Evolutionary conservation across 2,113 vertebrate species (phyloP).

Genomic region (Epinephelus fuscoguttatus): DNA sequence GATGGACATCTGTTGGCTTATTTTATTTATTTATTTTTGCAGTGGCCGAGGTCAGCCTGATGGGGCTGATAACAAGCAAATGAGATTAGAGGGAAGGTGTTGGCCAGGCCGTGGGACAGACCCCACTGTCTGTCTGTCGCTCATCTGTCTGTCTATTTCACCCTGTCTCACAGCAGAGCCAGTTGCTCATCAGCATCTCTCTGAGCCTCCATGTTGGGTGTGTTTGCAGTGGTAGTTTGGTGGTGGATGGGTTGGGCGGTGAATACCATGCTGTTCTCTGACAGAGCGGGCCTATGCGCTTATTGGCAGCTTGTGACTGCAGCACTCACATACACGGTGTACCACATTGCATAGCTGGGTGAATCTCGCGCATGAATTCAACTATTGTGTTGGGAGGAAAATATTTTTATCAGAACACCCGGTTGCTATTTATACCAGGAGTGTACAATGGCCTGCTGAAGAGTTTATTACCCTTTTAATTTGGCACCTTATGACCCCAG

Average conservation of each 20-base stretch:
- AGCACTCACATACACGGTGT: slow-evolving; percentile 62
- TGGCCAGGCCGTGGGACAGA: slow-evolving; percentile 70
- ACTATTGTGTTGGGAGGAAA: slow-evolving; percentile 79
- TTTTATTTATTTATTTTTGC: slow-evolving; percentile 72
- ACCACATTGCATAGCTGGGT: slow-evolving; percentile 67
- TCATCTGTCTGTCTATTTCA: background rate
- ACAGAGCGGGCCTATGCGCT: slow-evolving; percentile 79
- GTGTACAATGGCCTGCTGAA: slow-evolving; percentile 55
- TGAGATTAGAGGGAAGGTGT: slow-evolving; percentile 83
- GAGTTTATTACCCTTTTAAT: slow-evolving; percentile 70
- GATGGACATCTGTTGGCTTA: slow-evolving; percentile 81
- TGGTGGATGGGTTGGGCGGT: slow-evolving; percentile 50
- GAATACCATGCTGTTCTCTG: slow-evolving; percentile 80
- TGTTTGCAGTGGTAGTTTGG: slow-evolving; percentile 34
- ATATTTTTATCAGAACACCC: slow-evolving; percentile 76
- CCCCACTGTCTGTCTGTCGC: slow-evolving; percentile 17
- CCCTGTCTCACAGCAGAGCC: slow-evolving; percentile 44
- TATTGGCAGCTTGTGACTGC: slow-evolving; percentile 85
- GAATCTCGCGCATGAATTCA: slow-evolving; percentile 79
- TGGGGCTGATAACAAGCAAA: slow-evolving; percentile 79
- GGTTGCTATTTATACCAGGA: slow-evolving; percentile 78
- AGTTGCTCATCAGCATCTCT: slow-evolving; percentile 47
- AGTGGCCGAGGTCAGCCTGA: slow-evolving; percentile 73
- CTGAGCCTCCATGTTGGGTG: slow-evolving; percentile 42
- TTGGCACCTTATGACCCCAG: slow-evolving; percentile 61